Percentiles rank a stretch among this genome's conserved stretches.
Evolutionary conservation across 1,140 invertebrate species (phyloP).

Genomic region (Zaprionus nigranus): DNA sequence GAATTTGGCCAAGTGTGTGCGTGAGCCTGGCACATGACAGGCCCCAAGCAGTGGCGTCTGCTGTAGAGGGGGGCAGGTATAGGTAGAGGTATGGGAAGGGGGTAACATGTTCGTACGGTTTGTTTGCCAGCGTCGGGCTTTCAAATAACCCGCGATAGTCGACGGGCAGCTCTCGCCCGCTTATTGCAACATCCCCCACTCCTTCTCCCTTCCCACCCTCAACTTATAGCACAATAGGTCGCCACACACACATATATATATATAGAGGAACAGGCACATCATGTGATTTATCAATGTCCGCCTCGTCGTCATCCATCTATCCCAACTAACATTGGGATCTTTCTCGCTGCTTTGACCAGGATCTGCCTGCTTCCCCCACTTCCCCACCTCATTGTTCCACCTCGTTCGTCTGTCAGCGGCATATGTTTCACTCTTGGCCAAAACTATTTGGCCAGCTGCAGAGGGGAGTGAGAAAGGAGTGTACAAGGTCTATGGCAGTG

Average conservation of each 20-base stretch:
- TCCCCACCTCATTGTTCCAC: not conserved
- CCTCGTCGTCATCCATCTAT: constrained; percentile 69
- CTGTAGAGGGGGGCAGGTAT: not conserved
- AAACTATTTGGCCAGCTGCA: constrained; percentile 35
- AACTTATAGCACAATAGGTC: constrained; percentile 28
- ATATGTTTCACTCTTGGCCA: constrained; percentile 45
- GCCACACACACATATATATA: constrained; percentile 19
- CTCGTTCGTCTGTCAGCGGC: constrained; percentile 30
- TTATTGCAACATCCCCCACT: not conserved
- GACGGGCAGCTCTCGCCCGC: not conserved
- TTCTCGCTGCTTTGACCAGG: not conserved
- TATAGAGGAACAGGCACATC: not conserved
- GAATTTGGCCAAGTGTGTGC: constrained; percentile 49
- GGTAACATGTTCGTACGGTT: constrained; percentile 24
- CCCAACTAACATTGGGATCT: constrained; percentile 29
- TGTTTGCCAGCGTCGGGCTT: constrained; percentile 56
- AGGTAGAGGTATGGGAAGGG: not conserved
- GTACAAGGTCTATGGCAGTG: not conserved
- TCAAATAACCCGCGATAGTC: constrained; percentile 35
- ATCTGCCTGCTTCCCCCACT: constrained; percentile 13
- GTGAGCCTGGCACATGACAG: constrained; percentile 26
- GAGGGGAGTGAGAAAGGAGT: not conserved
- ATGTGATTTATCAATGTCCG: constrained; percentile 81
- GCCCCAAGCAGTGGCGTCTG: not conserved
- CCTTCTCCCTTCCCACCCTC: too few species aligned